phyloP scores from a whole-genome alignment of 2,888 invertebrate genomes.

The Calliphora vomitoria region DNA sequence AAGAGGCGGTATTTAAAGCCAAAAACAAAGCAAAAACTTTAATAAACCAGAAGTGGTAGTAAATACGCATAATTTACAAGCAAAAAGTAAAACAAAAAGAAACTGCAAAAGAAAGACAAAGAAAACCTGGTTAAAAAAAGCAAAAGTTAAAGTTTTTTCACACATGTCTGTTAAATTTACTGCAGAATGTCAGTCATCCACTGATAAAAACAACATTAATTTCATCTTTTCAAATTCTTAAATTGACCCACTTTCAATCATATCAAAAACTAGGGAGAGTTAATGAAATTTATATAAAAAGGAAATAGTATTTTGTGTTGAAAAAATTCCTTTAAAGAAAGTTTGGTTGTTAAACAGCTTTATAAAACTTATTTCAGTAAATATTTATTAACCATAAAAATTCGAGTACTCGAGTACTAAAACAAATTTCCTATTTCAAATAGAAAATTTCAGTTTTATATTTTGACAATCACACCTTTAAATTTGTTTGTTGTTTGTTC shows the following conservation, averaged over 20 bases:
- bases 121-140: neutral
- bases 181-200: neutral
- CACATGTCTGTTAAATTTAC: slow-evolving; percentile 18
- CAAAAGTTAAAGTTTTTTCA: neutral
- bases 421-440: slow-evolving; percentile 1
- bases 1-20: slow-evolving; percentile 35
- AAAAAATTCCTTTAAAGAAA: slow-evolving; percentile 30
- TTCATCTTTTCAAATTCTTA: slow-evolving; percentile 38
- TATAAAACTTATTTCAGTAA: neutral
- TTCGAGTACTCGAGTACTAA: neutral
- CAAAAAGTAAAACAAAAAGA: slow-evolving; percentile 27
- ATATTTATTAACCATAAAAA: neutral
- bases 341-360: neutral
- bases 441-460: neutral
- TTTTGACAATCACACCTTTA: neutral
- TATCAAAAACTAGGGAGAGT: neutral
- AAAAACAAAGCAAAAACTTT: slow-evolving; percentile 1
- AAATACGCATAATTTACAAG: slow-evolving; percentile 44
- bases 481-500: neutral
- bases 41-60: slow-evolving; percentile 31
- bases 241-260: slow-evolving; percentile 49
- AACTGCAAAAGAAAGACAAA: slow-evolving; percentile 37
- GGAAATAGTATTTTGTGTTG: neutral
- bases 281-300: slow-evolving; percentile 10
- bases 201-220: neutral